Base-by-base conservation (phyloP, 2,113 vertebrate species). In the Bufo gargarizans region DNA sequence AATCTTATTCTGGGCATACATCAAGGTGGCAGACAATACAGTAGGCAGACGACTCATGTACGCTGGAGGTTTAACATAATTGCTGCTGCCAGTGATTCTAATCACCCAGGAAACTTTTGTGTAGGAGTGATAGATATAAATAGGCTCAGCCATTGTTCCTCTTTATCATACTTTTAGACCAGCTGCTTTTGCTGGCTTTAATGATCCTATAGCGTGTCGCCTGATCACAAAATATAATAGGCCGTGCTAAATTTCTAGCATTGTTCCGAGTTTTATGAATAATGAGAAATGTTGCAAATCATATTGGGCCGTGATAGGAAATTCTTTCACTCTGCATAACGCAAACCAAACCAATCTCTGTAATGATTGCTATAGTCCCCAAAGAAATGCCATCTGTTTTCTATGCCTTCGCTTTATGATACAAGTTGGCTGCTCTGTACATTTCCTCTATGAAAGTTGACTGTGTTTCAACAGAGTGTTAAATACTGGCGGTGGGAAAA, bases 341-440 rank as follows among this genome's bases (percentile, higher is more conserved):
- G 85, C 59, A 88, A 84, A 84, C 58, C 69, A 77, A 84, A 84
- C 69, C 74, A 55, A 69, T 56, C 69, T 84, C 72, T 56, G 49
- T 63, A 67, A 84, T 67, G 59, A 82, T 61, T 84, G 56, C 59
- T 61, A 33, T 77, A 65, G 55, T 78, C 53, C 82, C 58, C 49
- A 55, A 69, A 78, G 87, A 84, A 84, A 77, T 89, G 81, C 72
- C 87, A 89, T 89, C 81, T 84, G 81, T 89, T 83, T 78, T 69
- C 20, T 67, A 69, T 84, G n/a, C 59, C 59, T 84, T 56, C 74
- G 77, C 84, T 84, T 84, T 47, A 47, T 84, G 78, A 76, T 85
- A 71, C 61, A 88, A 72, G 4, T 85, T 86, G 91, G 20, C 59
- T 43, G 14, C 89, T 87, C 77, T 80, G 91, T 85, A 82, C 90